Conservation (phyloP, 2,113 vertebrate species). For the Trematocara variabile region DNA sequence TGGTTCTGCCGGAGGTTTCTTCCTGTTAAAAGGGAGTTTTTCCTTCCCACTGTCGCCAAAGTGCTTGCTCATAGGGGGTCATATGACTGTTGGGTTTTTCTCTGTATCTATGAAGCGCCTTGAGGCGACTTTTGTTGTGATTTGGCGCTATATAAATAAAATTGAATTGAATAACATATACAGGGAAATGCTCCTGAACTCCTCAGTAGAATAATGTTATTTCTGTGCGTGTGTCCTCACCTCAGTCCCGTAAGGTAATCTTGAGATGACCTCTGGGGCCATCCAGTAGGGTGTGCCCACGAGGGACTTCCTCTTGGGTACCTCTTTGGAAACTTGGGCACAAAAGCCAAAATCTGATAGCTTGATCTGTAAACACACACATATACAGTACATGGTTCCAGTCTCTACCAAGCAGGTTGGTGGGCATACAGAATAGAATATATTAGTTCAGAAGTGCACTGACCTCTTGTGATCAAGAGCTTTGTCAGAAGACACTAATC, state of each 20-base stretch:
- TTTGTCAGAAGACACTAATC: slow-evolving; percentile 41
- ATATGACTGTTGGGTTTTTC: too few species aligned
- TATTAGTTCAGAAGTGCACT: slow-evolving; percentile 11
- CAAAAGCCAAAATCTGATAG: slow-evolving; percentile 98
- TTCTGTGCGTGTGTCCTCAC: slow-evolving; percentile 57
- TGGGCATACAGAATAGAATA: not conserved
- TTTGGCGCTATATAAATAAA: too few species aligned
- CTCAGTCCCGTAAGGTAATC: slow-evolving; percentile 95
- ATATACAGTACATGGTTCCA: not conserved
- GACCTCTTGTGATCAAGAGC: slow-evolving; percentile 44
- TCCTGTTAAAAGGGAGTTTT: too few species aligned
- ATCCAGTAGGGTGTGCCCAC: slow-evolving; percentile 98
- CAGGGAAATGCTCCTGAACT: not conserved
- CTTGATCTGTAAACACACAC: slow-evolving; percentile 82
- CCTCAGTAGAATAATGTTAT: not conserved
- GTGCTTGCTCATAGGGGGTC: too few species aligned
- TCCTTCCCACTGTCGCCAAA: too few species aligned
- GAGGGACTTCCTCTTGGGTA: slow-evolving; percentile 94
- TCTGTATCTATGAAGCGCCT: too few species aligned
- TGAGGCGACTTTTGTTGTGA: too few species aligned
- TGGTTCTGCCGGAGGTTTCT: too few species aligned
- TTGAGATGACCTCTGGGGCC: slow-evolving; percentile 96
- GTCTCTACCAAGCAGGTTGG: not conserved
- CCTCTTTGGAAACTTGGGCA: slow-evolving; percentile 98
- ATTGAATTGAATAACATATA: not conserved